Conservation (phyloP, 2,797 vertebrate species). For the Onychomys torridus region DNA sequence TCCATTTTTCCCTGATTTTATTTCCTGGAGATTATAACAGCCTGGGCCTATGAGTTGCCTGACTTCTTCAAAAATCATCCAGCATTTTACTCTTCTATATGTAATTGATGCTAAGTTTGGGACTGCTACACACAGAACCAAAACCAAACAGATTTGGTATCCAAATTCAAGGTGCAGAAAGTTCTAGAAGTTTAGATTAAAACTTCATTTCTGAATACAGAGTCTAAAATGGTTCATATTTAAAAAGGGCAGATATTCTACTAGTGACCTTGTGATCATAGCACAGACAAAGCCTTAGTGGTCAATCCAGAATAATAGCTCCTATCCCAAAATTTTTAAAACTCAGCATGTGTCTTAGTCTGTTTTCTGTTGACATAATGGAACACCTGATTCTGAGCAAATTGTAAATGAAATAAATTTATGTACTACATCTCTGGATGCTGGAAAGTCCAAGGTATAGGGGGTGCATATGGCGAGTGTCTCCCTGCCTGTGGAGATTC, state of each 20-base stretch:
- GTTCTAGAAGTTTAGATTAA: not conserved
- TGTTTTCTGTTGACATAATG: not conserved
- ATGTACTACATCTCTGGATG: not conserved
- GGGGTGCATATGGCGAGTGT: not conserved
- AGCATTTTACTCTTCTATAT: not conserved
- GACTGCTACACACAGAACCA: not conserved
- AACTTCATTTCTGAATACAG: not conserved
- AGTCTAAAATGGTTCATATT: not conserved
- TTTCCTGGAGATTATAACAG: not conserved
- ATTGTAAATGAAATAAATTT: not conserved
- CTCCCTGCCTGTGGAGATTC: not conserved
- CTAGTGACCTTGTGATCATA: not conserved
- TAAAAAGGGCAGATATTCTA: not conserved
- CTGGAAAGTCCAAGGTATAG: not conserved
- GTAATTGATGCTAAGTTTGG: not conserved
- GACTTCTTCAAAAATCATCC: not conserved
- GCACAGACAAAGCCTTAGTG: not conserved
- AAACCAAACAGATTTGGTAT: not conserved
- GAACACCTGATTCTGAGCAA: not conserved
- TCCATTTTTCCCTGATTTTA: not conserved
- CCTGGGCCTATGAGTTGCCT: not conserved
- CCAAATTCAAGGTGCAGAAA: constrained; percentile 6
- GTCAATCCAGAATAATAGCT: not conserved
- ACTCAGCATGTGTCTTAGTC: not conserved
- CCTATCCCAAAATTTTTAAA: not conserved